Base-by-base conservation (phyloP, 2,888 invertebrate species). In the Diloba caeruleocephala region DNA sequence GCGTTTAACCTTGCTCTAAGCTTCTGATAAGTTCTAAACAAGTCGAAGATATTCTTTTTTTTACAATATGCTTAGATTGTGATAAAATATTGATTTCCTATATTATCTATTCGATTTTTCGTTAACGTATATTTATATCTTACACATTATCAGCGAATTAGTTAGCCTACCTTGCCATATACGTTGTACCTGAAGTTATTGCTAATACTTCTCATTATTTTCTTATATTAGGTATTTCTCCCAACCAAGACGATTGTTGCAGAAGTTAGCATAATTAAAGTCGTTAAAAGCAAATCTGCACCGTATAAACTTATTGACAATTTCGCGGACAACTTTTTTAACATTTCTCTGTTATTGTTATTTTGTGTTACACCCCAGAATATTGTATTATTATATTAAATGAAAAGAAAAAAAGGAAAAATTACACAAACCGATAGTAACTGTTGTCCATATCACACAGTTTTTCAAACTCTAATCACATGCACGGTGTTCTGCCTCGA, bases 401-500 rank as follows among this genome's bases (percentile, higher is more conserved):
- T 9, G 17, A 31, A 26, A 31, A 44, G 17, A 31, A 37, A 46
- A 59, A 53, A 15, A 33, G 42, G 17, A 31, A 37, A 46, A 59
- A 53, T 14, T 31, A 25, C 12, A 64, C 71, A 38, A 58, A 72
- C 74, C 67, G 48, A 41, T 15, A 52, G n/a, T 34, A 43, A 43
- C n/a, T 46, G 8, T 26, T 45, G 39, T 63, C 48, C 55, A 55
- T 48, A 33, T 39, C 41, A 36, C 68, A 59, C 64, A 60, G 42
- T 49, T 37, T 25, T 45, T 28, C 29, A 12, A n/a, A 37, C 17
- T 9, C 26, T 12, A 39, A 57, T 59, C 63, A 70, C 57, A 59
- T 52, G 46, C 60, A 67, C 74, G 37, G 46, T 65, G 49, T 57
- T 56, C 52, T 38, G 32, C 48, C 3, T 36, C 63, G 42, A 63